Evolutionary conservation across 1,140 invertebrate genomes (phyloP).

Genomic region (Psix sp.): DNA sequence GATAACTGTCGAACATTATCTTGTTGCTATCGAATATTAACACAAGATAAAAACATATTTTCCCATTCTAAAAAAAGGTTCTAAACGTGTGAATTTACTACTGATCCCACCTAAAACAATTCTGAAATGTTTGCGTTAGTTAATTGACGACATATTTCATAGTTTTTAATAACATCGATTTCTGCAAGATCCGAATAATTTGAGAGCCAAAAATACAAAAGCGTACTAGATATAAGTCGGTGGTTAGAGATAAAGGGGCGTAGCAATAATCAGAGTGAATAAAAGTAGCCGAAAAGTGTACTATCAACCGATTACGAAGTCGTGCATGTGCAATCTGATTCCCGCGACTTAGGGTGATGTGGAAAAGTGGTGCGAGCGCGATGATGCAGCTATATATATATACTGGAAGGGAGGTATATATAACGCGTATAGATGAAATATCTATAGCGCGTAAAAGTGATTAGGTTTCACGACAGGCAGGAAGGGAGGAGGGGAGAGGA

Average conservation of each 20-base stretch:
- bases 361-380: conserved; percentile 55
- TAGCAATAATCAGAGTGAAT: conserved; percentile 43
- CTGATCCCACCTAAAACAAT: too few species aligned
- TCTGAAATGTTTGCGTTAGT: too few species aligned
- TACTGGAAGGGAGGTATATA: conserved; percentile 39
- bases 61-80: too few species aligned
- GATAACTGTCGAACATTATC: too few species aligned
- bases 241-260: conserved; percentile 42
- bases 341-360: conserved; percentile 46
- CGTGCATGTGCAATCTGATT: conserved; percentile 64
- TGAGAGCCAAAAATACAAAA: conserved; percentile 6
- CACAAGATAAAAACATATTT: too few species aligned
- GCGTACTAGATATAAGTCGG: conserved; percentile 39
- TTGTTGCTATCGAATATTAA: too few species aligned
- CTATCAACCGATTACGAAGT: conserved; percentile 64
- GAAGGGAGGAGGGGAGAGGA: conserved; percentile 44
- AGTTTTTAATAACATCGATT: too few species aligned
- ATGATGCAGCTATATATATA: conserved; percentile 56
- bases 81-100: too few species aligned
- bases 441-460: conserved; percentile 68
- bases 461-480: conserved; percentile 73
- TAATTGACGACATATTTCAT: too few species aligned
- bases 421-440: conserved; percentile 65
- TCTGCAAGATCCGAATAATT: background rate
- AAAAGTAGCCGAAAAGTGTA: conserved; percentile 57